Evolutionary conservation across 2,113 vertebrate genomes (phyloP), one percentile per base, ranked within the genome.

Genomic region (Ctenomys sociabilis): DNA sequence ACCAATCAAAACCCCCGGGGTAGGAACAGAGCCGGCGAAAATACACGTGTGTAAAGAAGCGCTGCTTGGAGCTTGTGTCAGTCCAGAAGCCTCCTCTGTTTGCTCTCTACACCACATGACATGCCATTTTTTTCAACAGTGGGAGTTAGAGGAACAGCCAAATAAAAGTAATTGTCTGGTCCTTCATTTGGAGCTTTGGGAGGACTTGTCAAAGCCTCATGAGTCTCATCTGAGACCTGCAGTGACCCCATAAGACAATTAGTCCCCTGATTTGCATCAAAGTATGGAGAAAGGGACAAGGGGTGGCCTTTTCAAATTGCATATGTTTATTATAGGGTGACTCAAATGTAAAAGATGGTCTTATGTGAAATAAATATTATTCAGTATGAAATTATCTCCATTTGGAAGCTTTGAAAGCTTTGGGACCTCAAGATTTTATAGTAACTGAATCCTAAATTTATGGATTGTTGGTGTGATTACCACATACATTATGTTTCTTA

Each of bases 41-140:
- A 61, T 37, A 37, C 10, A 37, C 30, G 9, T 4, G 40, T 26
- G 10, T 4, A 22, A 88, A 77, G 19, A 22, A 16, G 0, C 43
- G 49, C 4, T 7, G 1, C 4, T 16, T 43, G 63, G 9, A 32
- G 1, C 28, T 28, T 6, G 14, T 3, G 10, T 13, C 4, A 10
- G 1, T 45, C 59, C 13, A 28, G 37, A 32, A 77, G 3, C 73
- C 24, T 80, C 28, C 0, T n/a, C 22, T 49, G 30, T 24, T 85
- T 64, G 3, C 52, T 82, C 0, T n/a, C 21, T 35, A 8, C 5
- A 21, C 30, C 13, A 7, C 21, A 1, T 4, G 1, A 3, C 43
- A 57, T n/a, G 13, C 10, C 40, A 11, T 22, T 4, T 16, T 16
- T 32, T 14, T 66, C 19, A 88, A 17, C 30, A 7, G 37, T 30